Evolutionary conservation across 2,888 invertebrate genomes (phyloP).

Genomic region (Tetheella fluctuosa): DNA sequence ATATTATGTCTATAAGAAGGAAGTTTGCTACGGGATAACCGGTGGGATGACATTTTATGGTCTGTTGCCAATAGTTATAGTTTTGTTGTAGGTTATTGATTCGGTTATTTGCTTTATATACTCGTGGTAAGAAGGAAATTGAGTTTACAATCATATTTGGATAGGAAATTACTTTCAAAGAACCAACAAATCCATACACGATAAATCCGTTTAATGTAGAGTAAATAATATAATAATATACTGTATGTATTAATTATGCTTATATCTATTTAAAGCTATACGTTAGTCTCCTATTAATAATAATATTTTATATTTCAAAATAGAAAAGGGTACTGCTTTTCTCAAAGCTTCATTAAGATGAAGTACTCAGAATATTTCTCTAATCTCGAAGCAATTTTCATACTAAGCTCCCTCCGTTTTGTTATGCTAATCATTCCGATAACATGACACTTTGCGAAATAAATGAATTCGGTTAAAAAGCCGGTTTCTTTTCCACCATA

Average conservation of each 20-base stretch:
- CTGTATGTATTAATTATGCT: too few species aligned
- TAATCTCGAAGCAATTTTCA: slow-evolving; percentile 24
- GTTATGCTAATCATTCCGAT: slow-evolving; percentile 32
- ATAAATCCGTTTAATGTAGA: too few species aligned
- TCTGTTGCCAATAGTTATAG: slow-evolving; percentile 18
- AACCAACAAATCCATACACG: not conserved
- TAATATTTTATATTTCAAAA: slow-evolving; percentile 5
- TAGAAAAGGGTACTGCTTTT: not conserved
- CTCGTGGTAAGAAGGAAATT: not conserved
- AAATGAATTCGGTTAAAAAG: too few species aligned
- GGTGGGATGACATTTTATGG: slow-evolving; percentile 18
- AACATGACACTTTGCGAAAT: slow-evolving; percentile 29
- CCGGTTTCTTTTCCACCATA: slow-evolving; percentile 14
- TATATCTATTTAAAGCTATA: too few species aligned
- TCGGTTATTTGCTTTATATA: not conserved
- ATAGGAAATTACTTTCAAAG: not conserved
- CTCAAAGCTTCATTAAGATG: slow-evolving; percentile 16
- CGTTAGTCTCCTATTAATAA: not conserved
- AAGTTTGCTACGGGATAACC: slow-evolving; percentile 11
- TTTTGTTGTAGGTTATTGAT: not conserved
- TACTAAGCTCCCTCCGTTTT: slow-evolving; percentile 31
- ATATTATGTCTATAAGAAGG: slow-evolving; percentile 3
- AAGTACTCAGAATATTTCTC: slow-evolving; percentile 26
- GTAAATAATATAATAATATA: too few species aligned
- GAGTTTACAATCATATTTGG: too few species aligned